phyloP scores from a whole-genome alignment of 2,888 invertebrate species.

The Brachypalpus laphriformis region DNA sequence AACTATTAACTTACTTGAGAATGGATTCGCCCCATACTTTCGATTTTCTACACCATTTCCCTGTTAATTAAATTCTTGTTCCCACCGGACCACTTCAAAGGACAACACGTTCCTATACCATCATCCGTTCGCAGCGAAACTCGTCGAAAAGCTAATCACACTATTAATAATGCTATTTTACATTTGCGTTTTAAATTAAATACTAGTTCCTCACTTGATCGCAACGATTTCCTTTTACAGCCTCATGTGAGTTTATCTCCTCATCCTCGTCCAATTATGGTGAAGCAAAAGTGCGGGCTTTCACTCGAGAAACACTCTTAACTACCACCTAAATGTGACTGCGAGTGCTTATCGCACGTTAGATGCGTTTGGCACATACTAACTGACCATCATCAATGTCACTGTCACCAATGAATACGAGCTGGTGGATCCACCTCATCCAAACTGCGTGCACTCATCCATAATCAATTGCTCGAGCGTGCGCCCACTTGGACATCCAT shows the following conservation, averaged over 20 bases:
- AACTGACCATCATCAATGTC: slow-evolving; percentile 65
- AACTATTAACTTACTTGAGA: slow-evolving; percentile 9
- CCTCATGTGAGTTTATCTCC: neutral
- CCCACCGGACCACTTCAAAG: slow-evolving; percentile 9
- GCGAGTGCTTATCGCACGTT: slow-evolving; percentile 33
- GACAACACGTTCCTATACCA: slow-evolving; percentile 6
- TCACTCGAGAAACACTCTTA: too few relatives aligned
- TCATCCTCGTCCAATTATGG: too few relatives aligned
- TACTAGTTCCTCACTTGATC: slow-evolving; percentile 42
- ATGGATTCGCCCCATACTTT: slow-evolving; percentile 20
- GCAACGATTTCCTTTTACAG: slow-evolving; percentile 49
- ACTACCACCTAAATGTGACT: too few relatives aligned
- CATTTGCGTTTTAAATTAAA: slow-evolving; percentile 45
- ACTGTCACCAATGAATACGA: slow-evolving; percentile 52
- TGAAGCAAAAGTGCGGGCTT: neutral
- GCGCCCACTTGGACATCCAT: slow-evolving; percentile 29
- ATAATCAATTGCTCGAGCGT: slow-evolving; percentile 40
- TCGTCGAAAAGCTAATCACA: slow-evolving; percentile 33
- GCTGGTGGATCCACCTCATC: neutral
- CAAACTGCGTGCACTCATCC: slow-evolving; percentile 30
- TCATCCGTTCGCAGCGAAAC: neutral
- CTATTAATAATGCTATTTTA: slow-evolving; percentile 56
- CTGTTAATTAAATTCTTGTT: slow-evolving; percentile 21
- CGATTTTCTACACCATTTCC: slow-evolving; percentile 38
- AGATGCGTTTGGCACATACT: slow-evolving; percentile 33